Evolutionary conservation across 2,797 vertebrate species (phyloP).

Genomic region (Otolemur crassicaudatus): DNA sequence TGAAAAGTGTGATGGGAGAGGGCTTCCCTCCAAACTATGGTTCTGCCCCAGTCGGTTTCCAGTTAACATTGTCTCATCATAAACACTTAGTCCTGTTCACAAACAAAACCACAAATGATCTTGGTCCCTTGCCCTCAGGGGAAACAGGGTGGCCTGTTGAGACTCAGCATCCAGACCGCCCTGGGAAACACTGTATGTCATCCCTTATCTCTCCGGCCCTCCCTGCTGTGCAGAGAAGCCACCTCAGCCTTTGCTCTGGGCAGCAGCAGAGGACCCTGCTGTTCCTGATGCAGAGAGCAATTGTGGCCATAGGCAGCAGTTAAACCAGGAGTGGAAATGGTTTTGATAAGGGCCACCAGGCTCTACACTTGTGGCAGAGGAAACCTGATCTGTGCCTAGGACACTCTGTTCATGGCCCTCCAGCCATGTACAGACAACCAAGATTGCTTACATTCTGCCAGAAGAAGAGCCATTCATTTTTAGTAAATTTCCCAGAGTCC

Average conservation of each 20-base stretch:
- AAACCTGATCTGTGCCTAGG: not conserved
- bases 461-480: not conserved
- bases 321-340: not conserved
- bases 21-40: not conserved
- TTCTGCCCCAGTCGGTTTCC: not conserved
- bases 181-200: too few species aligned
- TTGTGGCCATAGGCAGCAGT: not conserved
- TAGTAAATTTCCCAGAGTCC: not conserved
- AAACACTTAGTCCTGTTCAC: not conserved
- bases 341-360: not conserved
- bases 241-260: not conserved
- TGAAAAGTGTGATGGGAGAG: not conserved
- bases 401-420: not conserved
- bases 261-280: not conserved
- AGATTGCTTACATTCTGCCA: not conserved
- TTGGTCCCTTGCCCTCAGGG: accelerated
- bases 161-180: not conserved
- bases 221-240: not conserved
- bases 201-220: not conserved
- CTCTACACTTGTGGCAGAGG: not conserved
- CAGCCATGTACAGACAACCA: not conserved
- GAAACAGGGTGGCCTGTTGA: not conserved
- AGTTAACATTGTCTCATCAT: not conserved
- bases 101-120: not conserved
- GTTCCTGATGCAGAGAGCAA: not conserved